Evolutionary conservation across 2,113 vertebrate genomes (phyloP).

Genomic region (Menidia beryllina): DNA sequence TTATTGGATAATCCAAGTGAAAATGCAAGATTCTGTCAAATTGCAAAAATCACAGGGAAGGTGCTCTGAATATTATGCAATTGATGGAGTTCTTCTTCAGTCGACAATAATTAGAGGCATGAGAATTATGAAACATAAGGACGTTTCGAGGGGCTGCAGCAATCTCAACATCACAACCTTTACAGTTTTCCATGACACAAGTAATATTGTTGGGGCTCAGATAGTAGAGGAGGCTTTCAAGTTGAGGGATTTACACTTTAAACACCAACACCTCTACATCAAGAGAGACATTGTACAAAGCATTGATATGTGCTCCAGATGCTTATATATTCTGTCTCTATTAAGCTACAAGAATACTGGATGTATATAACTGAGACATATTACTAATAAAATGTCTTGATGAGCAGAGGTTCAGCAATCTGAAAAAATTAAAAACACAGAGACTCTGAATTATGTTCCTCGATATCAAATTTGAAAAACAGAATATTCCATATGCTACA

Average conservation of each 20-base stretch:
- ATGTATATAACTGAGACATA: background rate
- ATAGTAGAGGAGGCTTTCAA: background rate
- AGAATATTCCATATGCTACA: no score
- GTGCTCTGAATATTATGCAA: background rate
- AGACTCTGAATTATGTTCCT: no score
- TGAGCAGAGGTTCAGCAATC: no score
- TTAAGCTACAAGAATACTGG: background rate
- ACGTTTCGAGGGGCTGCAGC: constrained; percentile 1
- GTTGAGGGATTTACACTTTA: background rate
- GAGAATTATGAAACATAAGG: background rate
- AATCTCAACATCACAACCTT: background rate
- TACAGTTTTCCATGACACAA: background rate
- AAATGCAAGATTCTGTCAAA: constrained; percentile 36
- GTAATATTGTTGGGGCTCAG: background rate
- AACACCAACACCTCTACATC: background rate
- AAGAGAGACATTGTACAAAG: background rate
- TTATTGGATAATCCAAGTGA: constrained; percentile 41
- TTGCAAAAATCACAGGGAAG: constrained; percentile 16
- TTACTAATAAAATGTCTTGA: background rate
- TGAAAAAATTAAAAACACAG: no score
- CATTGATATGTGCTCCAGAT: background rate
- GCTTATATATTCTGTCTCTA: background rate
- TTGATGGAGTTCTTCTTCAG: background rate
- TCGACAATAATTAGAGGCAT: background rate
- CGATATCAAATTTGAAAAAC: no score